These are phyloP conservation scores for Zaprionus gabonicus DNA, from an alignment of 1,140 invertebrate genomes.

Conservation along the genomic window DNA sequence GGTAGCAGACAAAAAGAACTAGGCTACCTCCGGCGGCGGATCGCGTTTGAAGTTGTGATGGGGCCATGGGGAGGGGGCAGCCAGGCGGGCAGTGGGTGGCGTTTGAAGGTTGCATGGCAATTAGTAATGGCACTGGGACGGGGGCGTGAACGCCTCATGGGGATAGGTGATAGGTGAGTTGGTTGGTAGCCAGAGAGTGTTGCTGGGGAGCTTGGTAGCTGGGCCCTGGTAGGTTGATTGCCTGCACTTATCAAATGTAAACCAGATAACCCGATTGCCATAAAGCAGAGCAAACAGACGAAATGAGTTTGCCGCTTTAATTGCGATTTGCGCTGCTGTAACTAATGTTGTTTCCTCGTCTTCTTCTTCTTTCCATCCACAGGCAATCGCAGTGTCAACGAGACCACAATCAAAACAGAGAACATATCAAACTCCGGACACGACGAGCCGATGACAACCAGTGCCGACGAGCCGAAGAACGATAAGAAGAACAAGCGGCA, in stretches of 20 bases:
- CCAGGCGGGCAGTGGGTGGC: constrained; percentile 27
- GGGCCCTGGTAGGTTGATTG: neutral
- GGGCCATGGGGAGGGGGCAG: neutral
- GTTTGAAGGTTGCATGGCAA: constrained; percentile 80
- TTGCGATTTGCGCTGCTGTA: neutral
- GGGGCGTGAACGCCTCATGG: constrained; percentile 13
- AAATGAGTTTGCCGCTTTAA: constrained; percentile 5
- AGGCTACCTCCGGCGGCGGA: constrained; percentile 52
- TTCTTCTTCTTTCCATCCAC: constrained; percentile 65
- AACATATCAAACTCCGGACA: constrained; percentile 85
- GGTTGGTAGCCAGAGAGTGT: neutral
- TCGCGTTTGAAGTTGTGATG: constrained; percentile 48
- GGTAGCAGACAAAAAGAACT: constrained; percentile 54
- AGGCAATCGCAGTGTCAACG: constrained; percentile 88
- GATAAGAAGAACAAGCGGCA: constrained; percentile 95
- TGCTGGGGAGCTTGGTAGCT: neutral
- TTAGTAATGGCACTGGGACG: constrained; percentile 61
- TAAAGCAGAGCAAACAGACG: constrained; percentile 28
- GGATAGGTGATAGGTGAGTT: neutral
- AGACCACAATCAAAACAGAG: constrained; percentile 90
- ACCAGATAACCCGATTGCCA: constrained; percentile 43
- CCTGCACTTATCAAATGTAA: constrained; percentile 41
- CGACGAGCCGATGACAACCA: constrained; percentile 85
- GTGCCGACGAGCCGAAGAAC: constrained; percentile 90
- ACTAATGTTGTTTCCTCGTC: neutral